Evolutionary conservation across 1,140 invertebrate genomes (phyloP), one percentile per base, ranked within the genome.

Genomic region (Atta colombica): DNA sequence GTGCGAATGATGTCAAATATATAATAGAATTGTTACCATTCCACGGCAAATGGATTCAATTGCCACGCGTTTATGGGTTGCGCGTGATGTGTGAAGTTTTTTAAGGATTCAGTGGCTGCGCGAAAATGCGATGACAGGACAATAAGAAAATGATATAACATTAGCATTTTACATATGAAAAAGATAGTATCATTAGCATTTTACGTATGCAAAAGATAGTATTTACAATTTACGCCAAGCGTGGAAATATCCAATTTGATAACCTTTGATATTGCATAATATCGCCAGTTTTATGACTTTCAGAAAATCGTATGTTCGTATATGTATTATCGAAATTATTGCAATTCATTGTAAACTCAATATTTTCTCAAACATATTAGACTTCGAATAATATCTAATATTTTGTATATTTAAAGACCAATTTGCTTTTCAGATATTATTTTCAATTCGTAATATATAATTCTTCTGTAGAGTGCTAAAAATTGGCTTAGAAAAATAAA

Each of bases 211-310:
- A 1, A 31, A 74, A 71, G 2, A 12, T 65, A 65, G 6, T 39
- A 61, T 55, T 74, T 72, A n/a, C 65, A 71, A 6, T 31, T 18
- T 75, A 12, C 49, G 4, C 7, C 1, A 1, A n/a, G 66, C 53
- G 0, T 82, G 69, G n/a, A 84, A 84, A 61, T 31, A 16, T 63
- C n/a, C 28, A n/a, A 74, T 21, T 45, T 12, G 80, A 82, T 82
- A 82, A 82, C 35, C 35, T 78, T 82, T 74, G 8, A 84, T 74
- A 75, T 84, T 74, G 69, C 55, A 75, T 25, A 61, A 84, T 69
- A 14, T 82, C 68, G 6, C 0, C 35, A 18, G 35, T 1, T 6
- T 45, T 4, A 31, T 8, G 28, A 65, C 28, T 31, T 14, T 55
- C 60, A 31, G 3, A 1, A 66, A 51, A 65, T 0, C 6, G 2